Evolutionary conservation across 2,888 invertebrate species (phyloP).

Genomic region (Drosophila ochracea): DNA sequence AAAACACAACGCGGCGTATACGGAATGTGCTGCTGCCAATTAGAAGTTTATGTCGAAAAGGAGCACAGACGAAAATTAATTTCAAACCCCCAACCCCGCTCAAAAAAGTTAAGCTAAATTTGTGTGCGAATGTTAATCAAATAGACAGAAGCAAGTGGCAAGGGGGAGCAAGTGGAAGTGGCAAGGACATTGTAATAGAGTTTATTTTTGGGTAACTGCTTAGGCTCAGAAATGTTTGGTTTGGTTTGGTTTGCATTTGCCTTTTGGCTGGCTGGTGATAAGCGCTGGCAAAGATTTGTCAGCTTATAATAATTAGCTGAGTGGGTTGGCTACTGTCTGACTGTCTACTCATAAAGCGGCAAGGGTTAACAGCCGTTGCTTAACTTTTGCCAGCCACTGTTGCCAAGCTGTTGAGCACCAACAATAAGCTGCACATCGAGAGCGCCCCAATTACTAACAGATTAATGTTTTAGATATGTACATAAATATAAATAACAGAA

Average conservation of each 20-base stretch:
- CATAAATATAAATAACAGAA: background rate
- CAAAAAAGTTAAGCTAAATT: conserved; percentile 65
- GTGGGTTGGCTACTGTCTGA: conserved; percentile 19
- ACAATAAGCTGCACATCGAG: conserved; percentile 9
- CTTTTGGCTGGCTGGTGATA: conserved; percentile 48
- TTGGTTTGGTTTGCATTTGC: conserved; percentile 20
- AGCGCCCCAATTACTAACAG: conserved; percentile 4
- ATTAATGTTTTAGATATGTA: background rate
- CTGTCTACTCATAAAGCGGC: conserved; percentile 18
- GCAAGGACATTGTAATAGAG: conserved; percentile 29
- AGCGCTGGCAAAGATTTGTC: conserved; percentile 60
- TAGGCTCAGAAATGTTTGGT: conserved; percentile 28
- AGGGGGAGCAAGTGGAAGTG: background rate
- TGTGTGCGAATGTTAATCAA: conserved; percentile 74
- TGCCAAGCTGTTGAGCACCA: conserved; percentile 5
- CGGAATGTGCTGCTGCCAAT: conserved; percentile 76
- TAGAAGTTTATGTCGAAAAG: conserved; percentile 71
- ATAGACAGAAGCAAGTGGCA: conserved; percentile 42
- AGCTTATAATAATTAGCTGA: conserved; percentile 75
- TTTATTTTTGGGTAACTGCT: conserved; percentile 27
- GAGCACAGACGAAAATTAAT: conserved; percentile 66
- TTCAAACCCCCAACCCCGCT: conserved; percentile 26
- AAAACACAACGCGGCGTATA: conserved; percentile 49
- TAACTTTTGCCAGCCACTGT: conserved; percentile 12
- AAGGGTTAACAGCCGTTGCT: conserved; percentile 4